Base-by-base conservation (phyloP, 2,888 invertebrate genomes). In the Sarcophaga rosellei region DNA sequence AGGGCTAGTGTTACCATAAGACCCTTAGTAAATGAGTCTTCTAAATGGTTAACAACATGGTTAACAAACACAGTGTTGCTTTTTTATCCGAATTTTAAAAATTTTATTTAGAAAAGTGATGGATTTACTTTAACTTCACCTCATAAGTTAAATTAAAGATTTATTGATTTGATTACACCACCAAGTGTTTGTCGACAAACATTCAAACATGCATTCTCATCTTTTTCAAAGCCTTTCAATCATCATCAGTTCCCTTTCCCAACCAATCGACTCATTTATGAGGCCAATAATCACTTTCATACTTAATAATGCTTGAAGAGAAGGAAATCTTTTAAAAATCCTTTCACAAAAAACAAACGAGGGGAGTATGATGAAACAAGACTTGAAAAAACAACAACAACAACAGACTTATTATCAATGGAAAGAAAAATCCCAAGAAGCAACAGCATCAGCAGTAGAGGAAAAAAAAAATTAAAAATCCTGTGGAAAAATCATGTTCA, bases 401-500 rank as follows among this genome's bases (percentile, higher is more conserved):
- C 20, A 17, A 35, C 21, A 47, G 11, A 53, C 12, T 17, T 1
- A 53, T 35, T 35, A 53, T 15, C 53, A 12, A 17, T 12, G 17
- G 53, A 53, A 53, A 1, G 15, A 15, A 17, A 15, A 53, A 53
- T 15, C 53, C 12, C 12, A 12, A 53, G 17, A 12, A 53, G 17
- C 53, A 53, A 15, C 53, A 53, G 53, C 53, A 47, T 0, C 47
- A 53, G 4, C 53, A 53, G 15, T 1, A 62, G 62, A 53, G 35
- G 68, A 79, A 72, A 75, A 79, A 72, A 75, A 75, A 84, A 84
- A 87, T 76, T 61, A 85, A 87, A 88, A 88, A 77, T 62, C 77
- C 77, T 82, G 57, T 70, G 63, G 70, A 73, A 79, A 85, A 87
- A 82, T 79, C 91, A 90, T 91, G 91, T 89, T 89, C 86, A 84